phyloP scores from a whole-genome alignment of 2,113 vertebrate genomes.

The Talpa occidentalis region DNA sequence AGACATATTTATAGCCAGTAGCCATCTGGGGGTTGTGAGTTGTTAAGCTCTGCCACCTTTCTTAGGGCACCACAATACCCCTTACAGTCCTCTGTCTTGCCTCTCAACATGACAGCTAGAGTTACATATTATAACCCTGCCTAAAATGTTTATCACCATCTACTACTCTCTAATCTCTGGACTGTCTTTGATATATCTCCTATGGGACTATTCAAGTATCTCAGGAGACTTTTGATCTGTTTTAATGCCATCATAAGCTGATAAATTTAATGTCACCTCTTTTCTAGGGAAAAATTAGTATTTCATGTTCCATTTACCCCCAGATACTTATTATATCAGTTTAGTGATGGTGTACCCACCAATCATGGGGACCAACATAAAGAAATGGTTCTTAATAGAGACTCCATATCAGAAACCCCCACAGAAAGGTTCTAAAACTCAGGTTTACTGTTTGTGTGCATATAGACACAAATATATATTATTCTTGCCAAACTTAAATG shows the following conservation, averaged over 20 bases:
- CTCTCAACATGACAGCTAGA: background rate
- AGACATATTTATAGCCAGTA: background rate
- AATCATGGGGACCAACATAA: background rate
- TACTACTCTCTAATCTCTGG: background rate
- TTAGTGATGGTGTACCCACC: background rate
- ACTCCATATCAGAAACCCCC: background rate
- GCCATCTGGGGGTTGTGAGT: background rate
- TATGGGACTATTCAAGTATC: background rate
- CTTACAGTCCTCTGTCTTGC: background rate
- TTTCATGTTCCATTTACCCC: background rate
- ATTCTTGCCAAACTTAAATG: background rate
- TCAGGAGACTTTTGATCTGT: background rate
- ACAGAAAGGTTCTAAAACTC: conserved; percentile 27
- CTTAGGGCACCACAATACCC: background rate
- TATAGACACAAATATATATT: background rate
- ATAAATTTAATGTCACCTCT: background rate
- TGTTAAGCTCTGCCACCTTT: background rate
- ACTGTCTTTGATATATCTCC: background rate
- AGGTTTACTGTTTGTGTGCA: background rate
- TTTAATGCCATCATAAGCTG: conserved; percentile 27
- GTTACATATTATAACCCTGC: background rate
- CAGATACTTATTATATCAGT: background rate
- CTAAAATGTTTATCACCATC: background rate
- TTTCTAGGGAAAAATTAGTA: conserved; percentile 23
- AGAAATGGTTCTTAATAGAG: background rate